phyloP scores from a whole-genome alignment of 2,113 vertebrate genomes.

The Gavia stellata region DNA sequence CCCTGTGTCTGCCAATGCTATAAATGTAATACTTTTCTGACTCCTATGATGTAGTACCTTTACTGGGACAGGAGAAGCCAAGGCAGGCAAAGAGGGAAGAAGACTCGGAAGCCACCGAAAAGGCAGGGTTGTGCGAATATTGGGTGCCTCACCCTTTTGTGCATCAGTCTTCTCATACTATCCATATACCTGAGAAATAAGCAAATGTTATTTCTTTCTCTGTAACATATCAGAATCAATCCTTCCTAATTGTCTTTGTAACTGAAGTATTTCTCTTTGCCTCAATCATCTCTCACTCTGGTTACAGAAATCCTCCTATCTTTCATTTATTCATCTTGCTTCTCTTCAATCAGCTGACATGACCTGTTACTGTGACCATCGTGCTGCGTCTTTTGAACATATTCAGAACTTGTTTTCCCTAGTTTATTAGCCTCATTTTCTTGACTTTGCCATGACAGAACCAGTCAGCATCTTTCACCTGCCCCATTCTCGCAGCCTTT shows the following conservation, averaged over 20 bases:
- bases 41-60: background rate
- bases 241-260: background rate
- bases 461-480: accelerated
- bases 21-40: background rate
- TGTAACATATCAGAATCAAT: background rate
- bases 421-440: background rate
- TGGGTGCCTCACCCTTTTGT: background rate
- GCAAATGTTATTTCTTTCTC: background rate
- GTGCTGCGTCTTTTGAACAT: background rate
- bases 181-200: background rate
- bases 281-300: background rate
- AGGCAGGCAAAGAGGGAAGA: background rate
- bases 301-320: background rate
- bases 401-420: background rate
- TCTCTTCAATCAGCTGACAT: background rate
- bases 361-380: too few species aligned
- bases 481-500: background rate
- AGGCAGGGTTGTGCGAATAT: accelerated
- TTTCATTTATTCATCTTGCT: background rate
- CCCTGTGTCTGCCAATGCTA: background rate
- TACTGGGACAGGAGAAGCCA: background rate
- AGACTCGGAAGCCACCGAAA: background rate
- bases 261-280: background rate
- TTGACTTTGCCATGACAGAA: background rate
- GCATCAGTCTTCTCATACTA: background rate